phyloP scores from a whole-genome alignment of 2,888 invertebrate species.

The Pristionchus entomophagus region DNA sequence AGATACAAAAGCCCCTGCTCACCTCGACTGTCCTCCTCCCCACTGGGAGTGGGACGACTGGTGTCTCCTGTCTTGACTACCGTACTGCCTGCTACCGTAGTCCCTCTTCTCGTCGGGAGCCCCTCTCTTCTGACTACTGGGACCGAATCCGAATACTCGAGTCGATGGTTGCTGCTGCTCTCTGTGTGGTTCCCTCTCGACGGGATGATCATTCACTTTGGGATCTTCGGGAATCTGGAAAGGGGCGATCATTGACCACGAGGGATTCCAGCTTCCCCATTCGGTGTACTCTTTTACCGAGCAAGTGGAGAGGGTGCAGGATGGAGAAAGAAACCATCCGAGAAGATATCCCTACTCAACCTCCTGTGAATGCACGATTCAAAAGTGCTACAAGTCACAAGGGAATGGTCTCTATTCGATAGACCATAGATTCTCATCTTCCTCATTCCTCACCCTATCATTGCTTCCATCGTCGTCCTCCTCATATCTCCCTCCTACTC shows the following conservation, averaged over 20 bases:
- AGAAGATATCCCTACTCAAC: no score
- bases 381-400: not conserved
- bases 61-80: constrained; percentile 19
- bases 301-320: no score
- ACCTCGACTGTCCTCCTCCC: not conserved
- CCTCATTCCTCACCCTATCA: constrained; percentile 36
- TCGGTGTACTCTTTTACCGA: no score
- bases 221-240: constrained; percentile 45
- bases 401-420: no score
- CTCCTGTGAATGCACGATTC: not conserved
- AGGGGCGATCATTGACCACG: not conserved
- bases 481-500: constrained; percentile 35
- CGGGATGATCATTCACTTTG: no score
- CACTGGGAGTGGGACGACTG: no score
- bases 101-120: constrained; percentile 24
- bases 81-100: constrained; percentile 27
- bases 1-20: not conserved
- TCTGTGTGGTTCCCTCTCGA: no score
- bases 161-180: no score
- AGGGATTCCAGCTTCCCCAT: no score
- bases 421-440: no score
- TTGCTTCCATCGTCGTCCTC: constrained; percentile 9
- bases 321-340: no score
- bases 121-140: not conserved
- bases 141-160: not conserved